Percentiles rank a stretch among this genome's conserved stretches.
phyloP scores from a whole-genome alignment of 2,113 vertebrate genomes.

The Oostethus manadensis region DNA sequence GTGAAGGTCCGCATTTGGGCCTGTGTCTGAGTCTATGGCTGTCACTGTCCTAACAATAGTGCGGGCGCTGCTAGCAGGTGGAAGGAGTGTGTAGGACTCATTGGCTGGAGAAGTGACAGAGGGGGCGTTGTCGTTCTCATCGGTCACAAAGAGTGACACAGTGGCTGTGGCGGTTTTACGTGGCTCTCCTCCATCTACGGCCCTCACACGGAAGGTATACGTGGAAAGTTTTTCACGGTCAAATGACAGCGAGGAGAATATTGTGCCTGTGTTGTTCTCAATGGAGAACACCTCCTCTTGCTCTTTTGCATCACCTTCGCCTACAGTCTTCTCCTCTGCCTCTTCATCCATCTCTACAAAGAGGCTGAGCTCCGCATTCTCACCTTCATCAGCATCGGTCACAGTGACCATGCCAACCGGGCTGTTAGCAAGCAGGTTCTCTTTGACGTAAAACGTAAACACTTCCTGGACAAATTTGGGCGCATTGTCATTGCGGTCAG shows the following conservation, averaged over 20 bases:
- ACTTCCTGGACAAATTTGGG: slow-evolving; percentile 95
- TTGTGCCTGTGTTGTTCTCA: slow-evolving; percentile 93
- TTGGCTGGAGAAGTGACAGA: slow-evolving; percentile 82
- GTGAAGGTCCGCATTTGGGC: slow-evolving; percentile 86
- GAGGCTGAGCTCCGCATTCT: slow-evolving; percentile 89
- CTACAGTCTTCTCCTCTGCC: slow-evolving; percentile 58
- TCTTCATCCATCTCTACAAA: slow-evolving; percentile 77
- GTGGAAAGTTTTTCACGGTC: slow-evolving; percentile 87
- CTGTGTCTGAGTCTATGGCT: slow-evolving; percentile 82
- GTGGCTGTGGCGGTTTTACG: slow-evolving; percentile 87
- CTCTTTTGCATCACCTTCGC: slow-evolving; percentile 52
- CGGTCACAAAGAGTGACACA: slow-evolving; percentile 90
- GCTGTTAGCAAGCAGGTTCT: slow-evolving; percentile 93
- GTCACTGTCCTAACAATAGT: slow-evolving; percentile 84
- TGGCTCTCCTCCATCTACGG: slow-evolving; percentile 88
- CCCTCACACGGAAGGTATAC: slow-evolving; percentile 90
- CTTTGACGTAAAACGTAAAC: slow-evolving; percentile 95
- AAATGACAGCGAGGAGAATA: slow-evolving; percentile 87
- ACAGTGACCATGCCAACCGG: slow-evolving; percentile 97
- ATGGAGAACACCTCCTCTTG: slow-evolving; percentile 79
- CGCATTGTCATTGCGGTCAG: slow-evolving; percentile 90
- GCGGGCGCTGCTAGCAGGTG: slow-evolving; percentile 84
- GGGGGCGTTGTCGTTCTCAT: slow-evolving; percentile 94
- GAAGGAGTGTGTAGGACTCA: slow-evolving; percentile 84
- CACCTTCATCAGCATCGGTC: slow-evolving; percentile 89